phyloP scores from a whole-genome alignment of 2,888 invertebrate genomes.

The Chrysodeixis includens region DNA sequence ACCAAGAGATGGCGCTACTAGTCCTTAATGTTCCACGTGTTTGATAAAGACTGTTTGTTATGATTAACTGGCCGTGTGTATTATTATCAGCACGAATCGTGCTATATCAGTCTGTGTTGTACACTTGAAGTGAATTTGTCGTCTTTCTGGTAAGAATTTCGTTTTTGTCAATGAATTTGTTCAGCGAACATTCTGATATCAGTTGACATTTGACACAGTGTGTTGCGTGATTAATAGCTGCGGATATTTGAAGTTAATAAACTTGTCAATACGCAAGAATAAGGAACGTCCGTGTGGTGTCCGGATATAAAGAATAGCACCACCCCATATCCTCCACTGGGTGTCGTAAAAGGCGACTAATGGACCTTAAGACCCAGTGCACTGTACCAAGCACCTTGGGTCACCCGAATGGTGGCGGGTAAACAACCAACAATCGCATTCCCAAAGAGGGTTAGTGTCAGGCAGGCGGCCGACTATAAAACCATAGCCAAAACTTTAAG shows the following conservation, averaged over 20 bases:
- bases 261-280: not conserved
- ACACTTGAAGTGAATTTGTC: slow-evolving; percentile 33
- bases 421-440: too few relatives aligned
- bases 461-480: too few relatives aligned
- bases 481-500: too few relatives aligned
- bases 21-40: slow-evolving; percentile 31
- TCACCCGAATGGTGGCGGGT: too few relatives aligned
- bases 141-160: slow-evolving; percentile 41
- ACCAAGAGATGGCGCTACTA: slow-evolving; percentile 43
- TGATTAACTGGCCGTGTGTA: slow-evolving; percentile 36
- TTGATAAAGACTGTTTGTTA: slow-evolving; percentile 37
- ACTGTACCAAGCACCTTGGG: too few relatives aligned
- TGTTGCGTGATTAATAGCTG: not conserved
- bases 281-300: too few relatives aligned
- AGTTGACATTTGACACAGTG: slow-evolving; percentile 27
- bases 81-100: slow-evolving; percentile 38
- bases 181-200: slow-evolving; percentile 14
- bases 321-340: too few relatives aligned
- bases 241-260: not conserved
- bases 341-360: too few relatives aligned
- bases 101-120: slow-evolving; percentile 37
- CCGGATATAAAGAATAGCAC: too few relatives aligned
- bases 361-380: too few relatives aligned
- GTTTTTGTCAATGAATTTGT: slow-evolving; percentile 20
- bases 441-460: too few relatives aligned